Base-by-base conservation (phyloP, 1,140 invertebrate species). In the Ceratina calcarata region DNA sequence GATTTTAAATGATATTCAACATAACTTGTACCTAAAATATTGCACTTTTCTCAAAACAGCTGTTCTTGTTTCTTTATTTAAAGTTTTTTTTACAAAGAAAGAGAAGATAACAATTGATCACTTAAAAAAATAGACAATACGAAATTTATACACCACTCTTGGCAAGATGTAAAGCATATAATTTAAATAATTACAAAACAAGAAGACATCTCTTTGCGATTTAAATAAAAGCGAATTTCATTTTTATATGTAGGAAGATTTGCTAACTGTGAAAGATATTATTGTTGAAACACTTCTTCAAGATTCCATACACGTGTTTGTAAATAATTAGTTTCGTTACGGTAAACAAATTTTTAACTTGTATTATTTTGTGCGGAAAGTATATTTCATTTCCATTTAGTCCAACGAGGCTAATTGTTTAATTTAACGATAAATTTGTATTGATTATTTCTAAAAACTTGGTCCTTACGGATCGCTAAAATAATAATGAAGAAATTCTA, bases 371-470 rank as follows among this genome's bases (percentile, higher is more conserved):
- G n/a, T 66, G 64, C 64, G 13, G 45, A 18, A 13, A n/a, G 3
- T 70, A 58, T 8, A 2, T 37, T 66, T 65, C 22, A 20, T 10
- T 45, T 77, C 51, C 37, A 61, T 60, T 27, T 76, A 76, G 22
- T 60, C 49, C 32, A 69, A 60, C 51, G 32, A 16, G 68, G 60
- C 13, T 55, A 20, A 61, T 77, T 55, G 53, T 55, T 13, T 64
- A 12, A 64, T 32, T 72, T 1, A 16, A 16, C 7, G 13, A 71
- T 18, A 6, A 18, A 57, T 51, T 62, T 55, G 49, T 16, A 64
- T 72, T 62, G 49, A 72, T 72, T 64, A 72, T 64, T 57, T 27
- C 37, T 55, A 55, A 62, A 78, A 72, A 20, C 49, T 72, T 62
- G 32, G 3, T 27, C 2, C 61, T 13, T 18, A 15, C 32, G 22